A percentile compares a stretch with the other conserved stretches of the same genome.
Evolutionary conservation across 1,140 invertebrate genomes (phyloP).

Genomic region (Lamellibrachia luymesi): DNA sequence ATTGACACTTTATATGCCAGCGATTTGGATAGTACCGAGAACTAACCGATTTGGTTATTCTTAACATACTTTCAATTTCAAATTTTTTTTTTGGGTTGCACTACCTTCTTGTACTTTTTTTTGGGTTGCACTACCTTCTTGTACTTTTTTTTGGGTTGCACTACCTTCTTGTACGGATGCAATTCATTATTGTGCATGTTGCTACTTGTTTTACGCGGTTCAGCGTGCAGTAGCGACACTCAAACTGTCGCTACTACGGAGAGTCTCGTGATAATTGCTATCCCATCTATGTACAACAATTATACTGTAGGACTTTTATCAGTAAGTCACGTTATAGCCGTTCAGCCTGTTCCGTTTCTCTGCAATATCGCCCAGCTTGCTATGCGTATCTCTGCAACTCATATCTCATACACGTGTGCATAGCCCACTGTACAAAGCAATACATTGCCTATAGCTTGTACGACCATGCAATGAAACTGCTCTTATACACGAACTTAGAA

Average conservation of each 20-base stretch:
- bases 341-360: neutral
- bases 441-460: neutral
- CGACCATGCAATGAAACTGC: neutral
- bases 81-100: too few species aligned
- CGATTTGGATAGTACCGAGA: neutral
- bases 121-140: too few species aligned
- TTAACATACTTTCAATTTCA: neutral
- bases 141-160: neutral
- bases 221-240: neutral
- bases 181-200: neutral
- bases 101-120: too few species aligned
- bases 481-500: neutral
- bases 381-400: neutral
- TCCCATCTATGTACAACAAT: neutral
- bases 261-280: neutral
- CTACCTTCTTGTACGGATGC: neutral
- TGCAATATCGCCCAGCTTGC: neutral
- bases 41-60: neutral
- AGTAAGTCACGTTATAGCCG: neutral
- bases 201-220: neutral
- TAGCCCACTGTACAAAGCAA: neutral
- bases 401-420: neutral
- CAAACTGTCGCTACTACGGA: too few species aligned
- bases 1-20: neutral
- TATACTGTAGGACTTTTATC: neutral